phyloP scores from a whole-genome alignment of 2,113 vertebrate species.

The Hassar affinis region DNA sequence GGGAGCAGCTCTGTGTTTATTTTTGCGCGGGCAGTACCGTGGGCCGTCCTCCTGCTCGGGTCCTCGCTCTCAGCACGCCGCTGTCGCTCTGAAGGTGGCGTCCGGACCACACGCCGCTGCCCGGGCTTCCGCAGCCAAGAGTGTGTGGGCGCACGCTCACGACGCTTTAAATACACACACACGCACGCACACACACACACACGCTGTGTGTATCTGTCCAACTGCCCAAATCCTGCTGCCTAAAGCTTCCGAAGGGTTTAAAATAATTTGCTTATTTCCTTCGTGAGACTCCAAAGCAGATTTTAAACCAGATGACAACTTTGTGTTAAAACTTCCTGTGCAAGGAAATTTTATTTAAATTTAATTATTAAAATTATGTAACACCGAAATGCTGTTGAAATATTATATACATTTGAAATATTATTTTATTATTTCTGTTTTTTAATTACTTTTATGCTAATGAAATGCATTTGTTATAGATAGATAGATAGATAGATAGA shows the following conservation, averaged over 20 bases:
- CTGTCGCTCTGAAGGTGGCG: slow-evolving; percentile 34
- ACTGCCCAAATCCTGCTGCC: not conserved
- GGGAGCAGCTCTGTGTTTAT: slow-evolving; percentile 5
- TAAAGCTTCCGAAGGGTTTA: not conserved
- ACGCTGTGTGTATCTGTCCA: slow-evolving; percentile 6
- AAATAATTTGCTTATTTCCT: slow-evolving; percentile 23
- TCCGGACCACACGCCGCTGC: slow-evolving; percentile 34
- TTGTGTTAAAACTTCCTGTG: too few relatives aligned
- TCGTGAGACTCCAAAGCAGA: not conserved
- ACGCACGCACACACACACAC: slow-evolving; percentile 28
- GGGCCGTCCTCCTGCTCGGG: slow-evolving; percentile 39
- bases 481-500: too few relatives aligned
- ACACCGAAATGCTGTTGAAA: not conserved
- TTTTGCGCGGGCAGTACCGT: slow-evolving; percentile 34
- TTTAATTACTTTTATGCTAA: not conserved
- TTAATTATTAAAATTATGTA: not conserved
- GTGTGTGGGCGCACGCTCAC: slow-evolving; percentile 30
- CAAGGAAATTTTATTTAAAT: not conserved
- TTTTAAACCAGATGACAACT: not conserved
- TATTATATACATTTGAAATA: not conserved
- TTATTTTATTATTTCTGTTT: too few relatives aligned
- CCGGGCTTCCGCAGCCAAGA: slow-evolving; percentile 3
- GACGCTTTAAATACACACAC: slow-evolving; percentile 12
- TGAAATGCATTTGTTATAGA: too few relatives aligned
- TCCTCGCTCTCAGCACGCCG: slow-evolving; percentile 39